These are phyloP conservation scores for Dicyrtoma fusca DNA, from an alignment of 2,888 invertebrate species.

Conservation along the genomic window DNA sequence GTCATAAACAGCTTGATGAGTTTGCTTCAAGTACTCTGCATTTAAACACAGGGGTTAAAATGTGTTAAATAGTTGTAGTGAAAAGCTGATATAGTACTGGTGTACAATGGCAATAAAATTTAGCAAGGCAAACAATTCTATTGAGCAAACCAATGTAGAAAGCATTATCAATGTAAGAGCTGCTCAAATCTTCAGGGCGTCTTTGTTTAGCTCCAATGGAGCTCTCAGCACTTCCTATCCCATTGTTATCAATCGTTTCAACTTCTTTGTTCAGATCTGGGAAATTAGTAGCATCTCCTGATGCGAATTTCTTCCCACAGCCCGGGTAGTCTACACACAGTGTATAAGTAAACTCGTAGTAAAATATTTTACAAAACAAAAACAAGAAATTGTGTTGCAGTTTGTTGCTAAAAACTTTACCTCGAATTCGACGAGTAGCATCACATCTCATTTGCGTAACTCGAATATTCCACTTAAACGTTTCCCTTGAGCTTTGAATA, in stretches of 20 bases:
- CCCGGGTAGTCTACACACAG: constrained; percentile 47
- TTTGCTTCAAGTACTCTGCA: constrained; percentile 54
- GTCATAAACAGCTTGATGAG: constrained; percentile 48
- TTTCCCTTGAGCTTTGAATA: constrained; percentile 59
- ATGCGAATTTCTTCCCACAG: constrained; percentile 43
- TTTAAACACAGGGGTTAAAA: no score
- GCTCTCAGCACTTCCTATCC: not conserved
- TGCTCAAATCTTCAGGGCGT: not conserved
- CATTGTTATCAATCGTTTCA: not conserved
- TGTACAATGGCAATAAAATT: not conserved
- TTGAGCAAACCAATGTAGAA: constrained; percentile 51
- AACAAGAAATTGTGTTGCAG: no score
- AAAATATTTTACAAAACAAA: not conserved
- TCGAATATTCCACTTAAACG: constrained; percentile 59
- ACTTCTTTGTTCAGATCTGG: not conserved
- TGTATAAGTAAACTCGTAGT: not conserved
- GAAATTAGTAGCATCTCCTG: constrained; percentile 19
- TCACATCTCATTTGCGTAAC: constrained; percentile 58
- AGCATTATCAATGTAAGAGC: constrained; percentile 47
- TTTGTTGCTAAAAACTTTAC: no score
- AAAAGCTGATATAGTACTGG: no score
- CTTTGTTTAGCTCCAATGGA: not conserved
- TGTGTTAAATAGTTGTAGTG: no score
- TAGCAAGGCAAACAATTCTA: not conserved
- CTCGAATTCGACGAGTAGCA: constrained; percentile 40